phyloP scores from a whole-genome alignment of 2,797 vertebrate species.

The Myoxocephalus aenaeus region DNA sequence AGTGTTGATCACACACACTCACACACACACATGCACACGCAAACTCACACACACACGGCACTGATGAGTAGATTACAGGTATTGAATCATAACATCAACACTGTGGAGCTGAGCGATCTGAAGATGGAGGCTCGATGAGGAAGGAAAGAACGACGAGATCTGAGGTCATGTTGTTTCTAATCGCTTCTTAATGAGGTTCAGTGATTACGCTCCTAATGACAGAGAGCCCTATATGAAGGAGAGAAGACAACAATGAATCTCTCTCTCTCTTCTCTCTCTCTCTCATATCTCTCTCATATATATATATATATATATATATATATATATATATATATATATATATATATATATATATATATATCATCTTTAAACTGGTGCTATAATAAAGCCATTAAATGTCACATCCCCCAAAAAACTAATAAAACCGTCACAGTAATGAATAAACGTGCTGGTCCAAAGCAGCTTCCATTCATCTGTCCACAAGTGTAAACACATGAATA shows the following conservation, averaged over 20 bases:
- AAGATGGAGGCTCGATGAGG: not conserved
- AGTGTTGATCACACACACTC: not conserved
- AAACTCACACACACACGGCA: too few species aligned
- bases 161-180: not conserved
- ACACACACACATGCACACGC: too few species aligned
- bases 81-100: not conserved
- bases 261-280: not conserved
- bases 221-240: not conserved
- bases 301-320: too few species aligned
- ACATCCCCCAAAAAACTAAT: not conserved
- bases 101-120: not conserved
- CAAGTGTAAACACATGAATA: not conserved
- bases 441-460: not conserved
- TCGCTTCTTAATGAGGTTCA: constrained; percentile 15
- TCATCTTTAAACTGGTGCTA: not conserved
- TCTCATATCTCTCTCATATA: too few species aligned
- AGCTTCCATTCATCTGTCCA: constrained; percentile 6
- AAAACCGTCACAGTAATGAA: not conserved
- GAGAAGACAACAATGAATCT: not conserved
- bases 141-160: not conserved
- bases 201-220: not conserved
- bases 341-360: too few species aligned
- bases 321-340: too few species aligned
- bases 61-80: not conserved
- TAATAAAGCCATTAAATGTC: not conserved